Percentiles rank a stretch among this genome's conserved stretches.
Evolutionary conservation across 2,888 invertebrate genomes (phyloP).

Genomic region (Agrotis exclamationis): DNA sequence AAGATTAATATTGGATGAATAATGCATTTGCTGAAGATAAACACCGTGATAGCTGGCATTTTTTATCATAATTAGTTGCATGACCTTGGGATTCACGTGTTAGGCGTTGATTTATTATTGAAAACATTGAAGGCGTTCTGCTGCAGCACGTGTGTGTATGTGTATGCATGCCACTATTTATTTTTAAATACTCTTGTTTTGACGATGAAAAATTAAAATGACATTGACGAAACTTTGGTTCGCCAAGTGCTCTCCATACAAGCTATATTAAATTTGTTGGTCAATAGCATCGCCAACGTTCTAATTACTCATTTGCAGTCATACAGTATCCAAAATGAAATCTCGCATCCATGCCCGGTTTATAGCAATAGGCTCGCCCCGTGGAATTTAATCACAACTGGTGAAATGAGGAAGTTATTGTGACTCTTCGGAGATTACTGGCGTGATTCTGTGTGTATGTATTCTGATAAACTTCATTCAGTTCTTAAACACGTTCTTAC

Average conservation of each 20-base stretch:
- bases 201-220: neutral
- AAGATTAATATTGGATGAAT: neutral
- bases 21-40: slow-evolving; percentile 16
- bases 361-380: no score
- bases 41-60: slow-evolving; percentile 5
- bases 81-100: slow-evolving; percentile 19
- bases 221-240: neutral
- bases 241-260: neutral
- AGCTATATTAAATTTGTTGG: neutral
- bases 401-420: neutral
- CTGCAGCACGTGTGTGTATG: neutral
- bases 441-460: neutral
- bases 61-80: slow-evolving; percentile 15
- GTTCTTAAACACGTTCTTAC: neutral
- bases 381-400: neutral
- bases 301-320: neutral
- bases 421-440: neutral
- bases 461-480: slow-evolving; percentile 7
- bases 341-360: neutral
- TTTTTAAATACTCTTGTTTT: neutral
- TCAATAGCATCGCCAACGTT: neutral
- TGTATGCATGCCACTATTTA: slow-evolving; percentile 8
- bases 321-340: neutral
- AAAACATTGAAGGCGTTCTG: slow-evolving; percentile 1
- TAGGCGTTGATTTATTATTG: slow-evolving; percentile 16